A percentile compares a stretch with the other conserved stretches of the same genome.
These are phyloP conservation scores for Idris sp. DNA, from an alignment of 1,140 invertebrate genomes.

Conservation along the genomic window DNA sequence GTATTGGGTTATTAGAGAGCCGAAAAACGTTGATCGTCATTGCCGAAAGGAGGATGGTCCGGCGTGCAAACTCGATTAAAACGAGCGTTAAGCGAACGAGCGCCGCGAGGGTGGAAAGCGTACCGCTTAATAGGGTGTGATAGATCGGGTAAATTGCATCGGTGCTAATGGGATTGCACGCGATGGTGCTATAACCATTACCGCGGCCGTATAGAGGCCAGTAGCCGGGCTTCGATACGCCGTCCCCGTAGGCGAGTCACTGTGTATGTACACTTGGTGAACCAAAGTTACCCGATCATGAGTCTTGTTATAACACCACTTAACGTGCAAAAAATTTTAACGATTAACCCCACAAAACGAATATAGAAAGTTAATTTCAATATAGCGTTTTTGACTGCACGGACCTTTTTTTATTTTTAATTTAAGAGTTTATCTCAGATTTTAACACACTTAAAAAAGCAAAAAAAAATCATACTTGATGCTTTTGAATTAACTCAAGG, in stretches of 20 bases:
- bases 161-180: slow-evolving; percentile 79
- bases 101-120: slow-evolving; percentile 71
- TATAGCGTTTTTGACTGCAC: too few species aligned
- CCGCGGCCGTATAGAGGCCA: slow-evolving; percentile 69
- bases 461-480: too few species aligned
- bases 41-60: slow-evolving; percentile 59
- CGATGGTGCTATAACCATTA: slow-evolving; percentile 79
- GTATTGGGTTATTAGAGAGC: slow-evolving; percentile 57
- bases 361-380: too few species aligned
- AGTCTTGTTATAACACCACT: slow-evolving; percentile 53
- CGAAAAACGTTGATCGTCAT: slow-evolving; percentile 62
- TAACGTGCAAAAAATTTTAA: slow-evolving; percentile 38
- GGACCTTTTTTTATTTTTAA: too few species aligned
- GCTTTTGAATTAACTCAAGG: too few species aligned
- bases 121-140: slow-evolving; percentile 78
- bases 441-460: too few species aligned
- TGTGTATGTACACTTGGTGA: slow-evolving; percentile 55
- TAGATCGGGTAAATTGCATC: slow-evolving; percentile 79
- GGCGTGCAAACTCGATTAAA: slow-evolving; percentile 75
- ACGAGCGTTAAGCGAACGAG: slow-evolving; percentile 76
- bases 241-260: slow-evolving; percentile 65
- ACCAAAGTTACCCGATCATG: slow-evolving; percentile 62
- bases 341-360: too few species aligned
- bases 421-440: too few species aligned
- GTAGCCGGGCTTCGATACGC: slow-evolving; percentile 68